Percentiles rank a stretch among this genome's conserved stretches.
Evolutionary conservation across 2,113 vertebrate genomes (phyloP).

Genomic region (Ophthalmolycus amberensis): DNA sequence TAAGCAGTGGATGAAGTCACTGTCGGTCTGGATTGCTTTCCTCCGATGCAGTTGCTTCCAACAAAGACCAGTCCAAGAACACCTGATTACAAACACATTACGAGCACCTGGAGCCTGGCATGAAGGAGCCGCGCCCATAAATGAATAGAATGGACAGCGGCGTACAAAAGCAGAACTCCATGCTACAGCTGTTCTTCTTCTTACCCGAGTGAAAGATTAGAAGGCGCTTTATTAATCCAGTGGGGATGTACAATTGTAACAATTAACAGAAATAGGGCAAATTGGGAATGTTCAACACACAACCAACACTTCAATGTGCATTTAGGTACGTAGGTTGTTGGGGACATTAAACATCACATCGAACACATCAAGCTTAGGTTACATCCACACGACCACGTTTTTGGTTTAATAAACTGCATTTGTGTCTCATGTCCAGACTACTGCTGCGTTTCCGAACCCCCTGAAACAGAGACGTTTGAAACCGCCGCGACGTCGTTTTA

Average conservation of each 20-base stretch:
- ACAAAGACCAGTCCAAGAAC: neutral
- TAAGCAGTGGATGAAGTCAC: neutral
- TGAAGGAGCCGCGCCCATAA: neutral
- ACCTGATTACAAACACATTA: conserved; percentile 8
- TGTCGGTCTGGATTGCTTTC: neutral
- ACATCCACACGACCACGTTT: no score
- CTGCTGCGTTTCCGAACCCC: no score
- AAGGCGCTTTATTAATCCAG: neutral
- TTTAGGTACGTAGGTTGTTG: no score
- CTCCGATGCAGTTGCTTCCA: neutral
- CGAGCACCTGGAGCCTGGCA: conserved; percentile 6
- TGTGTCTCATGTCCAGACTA: no score
- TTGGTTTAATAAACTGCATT: no score
- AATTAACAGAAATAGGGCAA: neutral
- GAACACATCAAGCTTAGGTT: no score
- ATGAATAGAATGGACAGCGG: neutral
- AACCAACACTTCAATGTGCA: no score
- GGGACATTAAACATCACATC: no score
- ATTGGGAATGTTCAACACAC: no score
- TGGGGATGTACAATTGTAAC: neutral
- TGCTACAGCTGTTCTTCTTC: neutral
- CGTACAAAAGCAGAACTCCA: neutral
- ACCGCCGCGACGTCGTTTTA: no score
- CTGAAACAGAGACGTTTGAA: no score
- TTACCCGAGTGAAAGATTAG: neutral